Conservation (phyloP, 2,797 vertebrate species). For the Thalassophryne amazonica region DNA sequence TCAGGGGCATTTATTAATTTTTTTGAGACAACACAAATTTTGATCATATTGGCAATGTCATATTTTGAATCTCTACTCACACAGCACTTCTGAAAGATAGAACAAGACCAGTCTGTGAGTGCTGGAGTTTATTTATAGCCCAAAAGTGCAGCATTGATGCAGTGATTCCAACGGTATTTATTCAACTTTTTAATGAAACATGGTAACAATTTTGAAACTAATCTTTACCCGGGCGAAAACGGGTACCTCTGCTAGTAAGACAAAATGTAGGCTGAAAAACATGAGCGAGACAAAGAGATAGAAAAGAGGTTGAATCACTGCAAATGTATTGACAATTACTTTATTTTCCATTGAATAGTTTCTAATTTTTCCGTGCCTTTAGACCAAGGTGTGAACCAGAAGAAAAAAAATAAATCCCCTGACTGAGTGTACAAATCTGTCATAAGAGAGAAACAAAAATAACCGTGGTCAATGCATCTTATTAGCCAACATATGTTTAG, state of each 20-base stretch:
- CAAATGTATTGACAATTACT: conserved; percentile 68
- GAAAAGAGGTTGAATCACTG: not conserved
- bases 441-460: conserved; percentile 71
- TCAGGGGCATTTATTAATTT: too few species aligned
- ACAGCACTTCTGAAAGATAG: too few species aligned
- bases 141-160: too few species aligned
- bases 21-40: too few species aligned
- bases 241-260: not conserved
- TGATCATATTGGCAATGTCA: too few species aligned
- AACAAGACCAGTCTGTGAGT: too few species aligned
- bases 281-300: not conserved
- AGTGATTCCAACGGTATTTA: too few species aligned
- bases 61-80: too few species aligned
- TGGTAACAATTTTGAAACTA: too few species aligned
- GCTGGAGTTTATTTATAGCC: too few species aligned
- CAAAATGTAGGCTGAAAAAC: not conserved
- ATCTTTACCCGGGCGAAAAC: too few species aligned
- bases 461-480: conserved; percentile 63
- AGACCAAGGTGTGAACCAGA: conserved; percentile 78
- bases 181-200: too few species aligned
- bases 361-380: conserved; percentile 72
- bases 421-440: conserved; percentile 75
- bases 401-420: conserved; percentile 76
- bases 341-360: conserved; percentile 80
- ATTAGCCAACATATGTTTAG: conserved; percentile 69